Base-by-base conservation (phyloP, 23 tunicate genomes). In the Pegea sp. region DNA sequence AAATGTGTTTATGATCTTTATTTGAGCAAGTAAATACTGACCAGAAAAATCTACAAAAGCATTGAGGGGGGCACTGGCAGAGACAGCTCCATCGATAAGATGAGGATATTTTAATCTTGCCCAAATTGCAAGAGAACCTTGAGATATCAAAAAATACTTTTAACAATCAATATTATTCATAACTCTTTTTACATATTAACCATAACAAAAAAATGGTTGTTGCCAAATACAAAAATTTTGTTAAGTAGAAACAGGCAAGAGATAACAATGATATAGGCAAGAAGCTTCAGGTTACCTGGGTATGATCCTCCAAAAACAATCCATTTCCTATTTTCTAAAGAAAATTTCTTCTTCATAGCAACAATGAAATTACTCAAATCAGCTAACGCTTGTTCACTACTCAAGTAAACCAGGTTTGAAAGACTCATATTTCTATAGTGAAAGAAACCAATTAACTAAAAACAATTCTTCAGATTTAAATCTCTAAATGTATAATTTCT, bases 371-470 rank as follows among this genome's bases (percentile, higher is more conserved):
- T 65, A 3, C 74, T 69, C 16, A 78, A 28, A 44, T 78, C 92
- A n/a, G 72, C 78, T 16, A 78, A 55, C 0, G 92, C 92, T 65
- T 78, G 92, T 44, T 78, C 92, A 53, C 92, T 78, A 42, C 79
- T 64, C 46, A 78, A 33, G 57, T 49, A 70, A 22, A 26, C 27
- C 63, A 78, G 31, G 33, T 65, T 70, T 43, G 59, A 62, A 1
- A 44, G 53, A 31, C 72, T 57, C 19, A 55, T 64, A 44, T 70
- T 73, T 48, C 69, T 70, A 57, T 4, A n/a, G n/a, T n/a, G n/a
- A n/a, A n/a, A n/a, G n/a, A 44, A 58, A 43, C 46, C 32, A 42
- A 19, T 8, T 16, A 8, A 8, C 46, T 8, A 8, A 16, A 38
- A 38, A 16, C 11, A 38, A 38, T 38, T 38, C 46, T 38, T 38